These are phyloP conservation scores for Lepisosteus oculatus DNA, from an alignment of 2,113 vertebrate species.

Conservation along the genomic window DNA sequence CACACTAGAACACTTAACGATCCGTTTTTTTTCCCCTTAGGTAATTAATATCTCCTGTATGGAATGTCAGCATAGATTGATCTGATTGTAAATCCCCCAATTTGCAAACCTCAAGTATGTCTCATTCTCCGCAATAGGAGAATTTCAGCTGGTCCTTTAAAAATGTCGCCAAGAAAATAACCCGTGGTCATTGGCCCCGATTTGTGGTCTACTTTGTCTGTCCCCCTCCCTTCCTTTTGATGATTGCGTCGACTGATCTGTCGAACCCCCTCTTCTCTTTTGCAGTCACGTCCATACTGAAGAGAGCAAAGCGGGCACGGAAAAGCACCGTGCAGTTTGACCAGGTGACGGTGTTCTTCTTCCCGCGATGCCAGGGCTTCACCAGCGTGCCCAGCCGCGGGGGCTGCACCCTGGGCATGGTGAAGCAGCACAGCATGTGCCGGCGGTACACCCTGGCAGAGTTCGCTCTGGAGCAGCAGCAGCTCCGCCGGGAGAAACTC, in stretches of 20 bases:
- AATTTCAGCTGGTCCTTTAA: not conserved
- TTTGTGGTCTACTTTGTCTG: not conserved
- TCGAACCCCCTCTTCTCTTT: conserved; percentile 1
- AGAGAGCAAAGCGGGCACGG: conserved; percentile 74
- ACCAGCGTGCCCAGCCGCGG: conserved; percentile 91
- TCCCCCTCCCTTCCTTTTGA: not conserved
- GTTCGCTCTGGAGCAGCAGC: conserved; percentile 80
- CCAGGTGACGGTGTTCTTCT: conserved; percentile 91
- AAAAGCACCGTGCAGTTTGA: conserved; percentile 81
- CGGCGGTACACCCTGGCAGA: conserved; percentile 81
- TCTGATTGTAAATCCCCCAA: no score
- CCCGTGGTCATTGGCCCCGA: no score
- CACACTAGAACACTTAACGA: no score
- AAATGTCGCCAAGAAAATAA: not conserved
- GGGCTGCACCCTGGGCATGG: conserved; percentile 94
- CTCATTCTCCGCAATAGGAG: no score
- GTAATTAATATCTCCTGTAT: no score
- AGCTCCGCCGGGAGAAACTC: conserved; percentile 73
- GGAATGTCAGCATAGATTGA: no score
- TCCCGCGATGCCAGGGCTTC: conserved; percentile 94
- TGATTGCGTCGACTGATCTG: no score
- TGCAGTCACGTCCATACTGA: conserved; percentile 85
- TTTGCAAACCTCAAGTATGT: no score
- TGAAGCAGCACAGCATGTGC: conserved; percentile 72
- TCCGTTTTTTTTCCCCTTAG: no score